Evolutionary conservation across 2,888 invertebrate genomes (phyloP).

Genomic region (Diarsia dahlii): DNA sequence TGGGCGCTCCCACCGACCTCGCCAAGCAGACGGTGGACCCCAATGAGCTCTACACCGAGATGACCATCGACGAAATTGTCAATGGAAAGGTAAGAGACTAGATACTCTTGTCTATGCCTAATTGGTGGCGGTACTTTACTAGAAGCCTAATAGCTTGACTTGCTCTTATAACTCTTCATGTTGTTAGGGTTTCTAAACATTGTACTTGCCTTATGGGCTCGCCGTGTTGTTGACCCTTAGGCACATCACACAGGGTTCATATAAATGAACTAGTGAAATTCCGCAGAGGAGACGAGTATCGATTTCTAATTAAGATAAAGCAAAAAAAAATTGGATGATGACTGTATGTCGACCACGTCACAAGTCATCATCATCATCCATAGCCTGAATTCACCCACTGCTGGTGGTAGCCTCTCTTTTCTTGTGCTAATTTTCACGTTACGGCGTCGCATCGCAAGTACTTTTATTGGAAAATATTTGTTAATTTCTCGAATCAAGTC

Average conservation of each 20-base stretch:
- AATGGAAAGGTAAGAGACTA: conserved; percentile 94
- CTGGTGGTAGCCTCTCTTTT: no score
- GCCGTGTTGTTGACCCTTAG: no score
- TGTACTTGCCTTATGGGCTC: no score
- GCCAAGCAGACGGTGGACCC: conserved; percentile 78
- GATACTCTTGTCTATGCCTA: no score
- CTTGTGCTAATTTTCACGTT: no score
- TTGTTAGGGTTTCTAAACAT: no score
- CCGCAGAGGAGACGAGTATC: background rate
- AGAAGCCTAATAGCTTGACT: no score
- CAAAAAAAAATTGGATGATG: background rate
- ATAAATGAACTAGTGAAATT: background rate
- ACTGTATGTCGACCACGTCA: background rate
- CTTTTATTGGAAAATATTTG: background rate
- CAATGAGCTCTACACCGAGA: conserved; percentile 91
- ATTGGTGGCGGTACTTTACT: no score
- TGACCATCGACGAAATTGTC: conserved; percentile 99
- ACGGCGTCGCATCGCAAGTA: background rate
- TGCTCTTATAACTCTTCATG: no score
- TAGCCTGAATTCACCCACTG: no score
- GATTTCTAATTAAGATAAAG: background rate
- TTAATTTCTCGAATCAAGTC: background rate
- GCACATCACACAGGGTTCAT: background rate
- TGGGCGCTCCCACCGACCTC: conserved; percentile 84
- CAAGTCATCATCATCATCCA: background rate